phyloP scores from a whole-genome alignment of 2,113 vertebrate species.

The Paracanthobrama guichenoti region DNA sequence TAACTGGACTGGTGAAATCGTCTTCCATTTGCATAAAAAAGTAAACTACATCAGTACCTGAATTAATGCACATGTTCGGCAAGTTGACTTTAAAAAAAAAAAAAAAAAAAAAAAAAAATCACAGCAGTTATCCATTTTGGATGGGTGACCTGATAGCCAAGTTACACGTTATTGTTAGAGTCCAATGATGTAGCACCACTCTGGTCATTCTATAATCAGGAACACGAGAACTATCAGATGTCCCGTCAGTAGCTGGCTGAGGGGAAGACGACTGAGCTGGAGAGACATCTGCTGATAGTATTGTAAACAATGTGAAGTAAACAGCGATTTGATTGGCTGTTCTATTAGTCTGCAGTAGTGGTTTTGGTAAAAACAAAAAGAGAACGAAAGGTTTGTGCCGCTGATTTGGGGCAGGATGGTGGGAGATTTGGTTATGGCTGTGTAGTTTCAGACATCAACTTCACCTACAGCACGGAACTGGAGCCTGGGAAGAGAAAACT shows the following conservation, averaged over 20 bases:
- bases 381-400: slow-evolving; percentile 66
- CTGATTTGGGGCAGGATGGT: slow-evolving; percentile 59
- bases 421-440: slow-evolving; percentile 81
- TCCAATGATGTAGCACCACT: slow-evolving; percentile 72
- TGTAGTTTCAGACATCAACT: slow-evolving; percentile 62
- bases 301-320: slow-evolving; percentile 80
- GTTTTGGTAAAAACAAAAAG: slow-evolving; percentile 59
- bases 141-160: slow-evolving; percentile 72
- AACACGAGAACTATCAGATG: slow-evolving; percentile 54
- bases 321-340: slow-evolving; percentile 74
- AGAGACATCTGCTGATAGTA: slow-evolving; percentile 74
- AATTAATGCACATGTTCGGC: slow-evolving; percentile 75
- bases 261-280: slow-evolving; percentile 76
- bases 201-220: slow-evolving; percentile 73
- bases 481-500: slow-evolving; percentile 11
- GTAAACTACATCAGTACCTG: slow-evolving; percentile 70
- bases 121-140: slow-evolving; percentile 77
- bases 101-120: too few relatives aligned
- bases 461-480: slow-evolving; percentile 64
- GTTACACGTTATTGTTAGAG: slow-evolving; percentile 63
- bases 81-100: slow-evolving; percentile 74
- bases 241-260: slow-evolving; percentile 74
- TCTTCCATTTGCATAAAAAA: slow-evolving; percentile 77
- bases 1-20: slow-evolving; percentile 77
- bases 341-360: slow-evolving; percentile 70